Conservation (phyloP, 1,140 invertebrate genomes). For the Phymorhynchus buccinoides region DNA sequence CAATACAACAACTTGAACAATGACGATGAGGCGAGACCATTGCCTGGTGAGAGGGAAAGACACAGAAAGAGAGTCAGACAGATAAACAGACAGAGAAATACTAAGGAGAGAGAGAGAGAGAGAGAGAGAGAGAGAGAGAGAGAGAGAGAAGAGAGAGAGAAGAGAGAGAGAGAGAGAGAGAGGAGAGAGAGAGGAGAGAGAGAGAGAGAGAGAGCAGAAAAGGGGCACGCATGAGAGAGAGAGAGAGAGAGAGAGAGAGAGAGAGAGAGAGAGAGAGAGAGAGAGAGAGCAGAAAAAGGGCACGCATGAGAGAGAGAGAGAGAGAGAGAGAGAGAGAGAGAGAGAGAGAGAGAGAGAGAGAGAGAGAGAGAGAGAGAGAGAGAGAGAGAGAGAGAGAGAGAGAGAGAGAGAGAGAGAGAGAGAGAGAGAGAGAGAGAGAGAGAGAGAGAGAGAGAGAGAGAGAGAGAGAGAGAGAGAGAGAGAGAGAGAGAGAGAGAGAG, state of each 20-base stretch:
- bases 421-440: no score
- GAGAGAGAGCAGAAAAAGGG: neutral
- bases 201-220: neutral
- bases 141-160: no score
- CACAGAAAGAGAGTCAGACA: neutral
- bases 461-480: no score
- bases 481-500: no score
- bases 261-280: neutral
- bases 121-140: no score
- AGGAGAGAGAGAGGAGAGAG: constrained; percentile 22
- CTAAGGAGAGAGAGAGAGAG: neutral
- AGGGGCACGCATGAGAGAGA: neutral
- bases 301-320: neutral
- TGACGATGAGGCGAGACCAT: neutral
- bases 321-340: neutral
- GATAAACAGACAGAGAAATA: neutral
- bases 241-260: neutral
- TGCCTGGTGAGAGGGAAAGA: neutral
- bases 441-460: no score
- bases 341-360: no score
- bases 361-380: no score
- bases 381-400: no score
- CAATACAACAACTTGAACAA: neutral
- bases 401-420: no score
- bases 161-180: neutral